phyloP scores from a whole-genome alignment of 2,797 vertebrate genomes.

The Tangara arthus region DNA sequence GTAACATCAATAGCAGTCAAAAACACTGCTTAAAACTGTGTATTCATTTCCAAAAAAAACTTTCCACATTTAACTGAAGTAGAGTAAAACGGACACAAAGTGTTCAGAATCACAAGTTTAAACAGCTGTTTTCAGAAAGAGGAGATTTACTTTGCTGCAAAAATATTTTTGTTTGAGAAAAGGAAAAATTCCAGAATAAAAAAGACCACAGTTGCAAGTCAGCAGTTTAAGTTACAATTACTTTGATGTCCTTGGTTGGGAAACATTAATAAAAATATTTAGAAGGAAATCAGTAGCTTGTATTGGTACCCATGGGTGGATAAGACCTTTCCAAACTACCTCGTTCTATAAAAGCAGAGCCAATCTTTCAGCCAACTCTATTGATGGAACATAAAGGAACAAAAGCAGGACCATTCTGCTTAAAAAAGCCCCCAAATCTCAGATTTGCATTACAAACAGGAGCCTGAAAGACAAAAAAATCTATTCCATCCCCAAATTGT shows the following conservation, averaged over 20 bases:
- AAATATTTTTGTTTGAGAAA: slow-evolving; percentile 37
- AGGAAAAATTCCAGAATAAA: slow-evolving; percentile 2
- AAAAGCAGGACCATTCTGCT: background rate
- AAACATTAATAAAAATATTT: background rate
- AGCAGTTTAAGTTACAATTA: background rate
- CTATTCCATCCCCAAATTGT: background rate
- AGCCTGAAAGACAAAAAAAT: background rate
- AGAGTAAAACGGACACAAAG: background rate
- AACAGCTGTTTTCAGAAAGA: slow-evolving; percentile 36
- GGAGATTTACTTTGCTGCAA: background rate
- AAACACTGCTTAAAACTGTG: slow-evolving; percentile 22
- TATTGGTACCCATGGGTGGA: background rate
- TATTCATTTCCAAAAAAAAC: slow-evolving; percentile 28
- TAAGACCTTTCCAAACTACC: background rate
- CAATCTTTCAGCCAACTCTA: background rate
- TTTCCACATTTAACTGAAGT: background rate
- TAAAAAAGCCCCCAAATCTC: background rate
- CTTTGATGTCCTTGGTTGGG: background rate
- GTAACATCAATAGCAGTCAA: background rate
- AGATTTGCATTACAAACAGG: background rate
- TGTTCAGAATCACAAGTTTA: slow-evolving; percentile 6
- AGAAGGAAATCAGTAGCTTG: background rate
- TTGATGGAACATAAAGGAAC: background rate
- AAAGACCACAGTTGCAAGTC: background rate
- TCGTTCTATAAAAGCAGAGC: background rate